A percentile compares a stretch with the other conserved stretches of the same genome.
Evolutionary conservation across 2,113 vertebrate species (phyloP).

Genomic region (Prionailurus bengalensis): DNA sequence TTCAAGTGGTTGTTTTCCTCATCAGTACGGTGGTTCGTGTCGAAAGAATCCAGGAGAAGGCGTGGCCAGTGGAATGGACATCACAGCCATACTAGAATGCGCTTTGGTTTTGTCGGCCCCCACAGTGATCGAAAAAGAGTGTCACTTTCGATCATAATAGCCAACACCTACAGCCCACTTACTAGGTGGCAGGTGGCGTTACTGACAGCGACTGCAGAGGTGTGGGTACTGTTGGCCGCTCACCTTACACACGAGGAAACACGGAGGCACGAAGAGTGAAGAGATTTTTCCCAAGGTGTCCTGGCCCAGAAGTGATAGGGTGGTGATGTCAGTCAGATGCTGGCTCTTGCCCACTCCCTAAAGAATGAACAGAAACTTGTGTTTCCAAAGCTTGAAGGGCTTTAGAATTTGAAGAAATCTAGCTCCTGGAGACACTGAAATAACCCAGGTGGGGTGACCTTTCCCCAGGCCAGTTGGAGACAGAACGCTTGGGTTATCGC

Average conservation of each 20-base stretch:
- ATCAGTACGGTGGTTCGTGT: rapidly evolving
- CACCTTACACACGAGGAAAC: not conserved
- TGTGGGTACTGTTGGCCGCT: rapidly evolving
- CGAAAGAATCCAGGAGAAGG: not conserved
- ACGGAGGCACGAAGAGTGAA: not conserved
- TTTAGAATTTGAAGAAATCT: not conserved
- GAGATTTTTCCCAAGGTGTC: not conserved
- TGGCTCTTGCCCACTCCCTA: not conserved
- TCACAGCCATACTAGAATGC: not conserved
- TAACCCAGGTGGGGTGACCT: not conserved
- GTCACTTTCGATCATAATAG: not conserved
- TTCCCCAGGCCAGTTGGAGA: not conserved
- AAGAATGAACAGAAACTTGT: slow-evolving; percentile 17
- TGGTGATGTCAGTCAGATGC: not conserved
- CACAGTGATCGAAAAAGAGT: not conserved
- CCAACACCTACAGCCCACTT: not conserved
- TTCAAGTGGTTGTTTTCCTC: rapidly evolving
- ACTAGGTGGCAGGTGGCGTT: too few species aligned
- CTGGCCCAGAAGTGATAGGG: not conserved
- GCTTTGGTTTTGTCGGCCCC: not conserved
- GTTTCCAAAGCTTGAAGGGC: not conserved
- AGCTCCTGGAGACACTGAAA: not conserved
- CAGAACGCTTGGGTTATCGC: not conserved
- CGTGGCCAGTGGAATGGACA: not conserved
- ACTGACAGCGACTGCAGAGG: not conserved